Evolutionary conservation across 2,888 invertebrate genomes (phyloP), one percentile per base, ranked within the genome.

Genomic region (Drosophila trichaetosa): DNA sequence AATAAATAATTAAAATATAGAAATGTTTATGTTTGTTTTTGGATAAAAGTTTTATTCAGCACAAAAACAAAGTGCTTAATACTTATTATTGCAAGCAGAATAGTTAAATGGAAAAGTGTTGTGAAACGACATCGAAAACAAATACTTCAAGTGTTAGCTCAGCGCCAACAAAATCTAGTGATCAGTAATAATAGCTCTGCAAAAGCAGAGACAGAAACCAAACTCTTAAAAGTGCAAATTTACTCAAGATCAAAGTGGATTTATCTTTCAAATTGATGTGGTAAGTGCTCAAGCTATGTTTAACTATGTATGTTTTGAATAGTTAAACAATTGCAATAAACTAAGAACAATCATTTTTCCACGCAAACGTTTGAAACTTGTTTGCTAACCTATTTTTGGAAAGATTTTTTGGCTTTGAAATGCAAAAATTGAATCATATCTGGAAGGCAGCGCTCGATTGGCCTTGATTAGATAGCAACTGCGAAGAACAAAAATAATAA

Each of bases 401-500:
- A 24, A 8, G 46, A 8, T 34, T 53, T 2, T 46, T 65, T 29
- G 31, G 10, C 16, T 57, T 51, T 38, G 29, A 53, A 59, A n/a
- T 51, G 40, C 40, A 21, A 64, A 74, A 56, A 54, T 52, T 62
- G 36, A 59, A 66, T 53, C 59, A 59, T 54, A 56, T 38, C 4
- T 27, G 11, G 58, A 73, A 59, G 68, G 48, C 53, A 63, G 46
- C 33, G 52, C 34, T 64, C 48, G 42, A n/a, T 48, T 57, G 74
- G 27, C 38, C 31, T 48, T 65, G 76, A 76, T 79, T 52, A 76
- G 76, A 76, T 79, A 76, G 69, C 60, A 59, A 49, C n/a, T 42
- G 21, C 42, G 61, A 40, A 46, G 57, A 51, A 57, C 27, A 46
- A 36, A 38, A 33, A 52, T 11, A 48, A 49, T 46, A 40, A 56